These are phyloP conservation scores for Heliangelus exortis DNA, from an alignment of 2,797 vertebrate species.

Conservation along the genomic window DNA sequence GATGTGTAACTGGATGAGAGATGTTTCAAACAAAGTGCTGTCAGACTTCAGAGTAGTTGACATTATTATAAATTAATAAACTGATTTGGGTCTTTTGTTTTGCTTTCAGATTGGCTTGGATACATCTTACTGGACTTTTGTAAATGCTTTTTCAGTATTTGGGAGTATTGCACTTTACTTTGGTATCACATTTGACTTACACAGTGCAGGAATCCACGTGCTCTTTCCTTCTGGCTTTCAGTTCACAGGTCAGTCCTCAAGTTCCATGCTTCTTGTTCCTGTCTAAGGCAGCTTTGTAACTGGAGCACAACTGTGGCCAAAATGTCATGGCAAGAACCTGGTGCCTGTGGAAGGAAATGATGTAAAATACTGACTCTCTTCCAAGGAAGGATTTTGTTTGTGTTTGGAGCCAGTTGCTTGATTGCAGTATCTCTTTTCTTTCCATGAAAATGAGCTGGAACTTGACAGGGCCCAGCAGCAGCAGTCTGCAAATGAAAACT, in stretches of 20 bases:
- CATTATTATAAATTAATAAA: neutral
- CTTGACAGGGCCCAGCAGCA: neutral
- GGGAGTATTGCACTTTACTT: constrained; percentile 98
- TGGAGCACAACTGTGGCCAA: neutral
- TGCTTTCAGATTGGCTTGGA: constrained; percentile 91
- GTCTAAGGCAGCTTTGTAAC: neutral
- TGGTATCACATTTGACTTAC: constrained; percentile 94
- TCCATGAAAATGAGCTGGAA: neutral
- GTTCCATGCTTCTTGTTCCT: neutral
- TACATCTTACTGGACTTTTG: constrained; percentile 97
- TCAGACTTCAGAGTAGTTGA: neutral
- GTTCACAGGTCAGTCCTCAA: constrained; percentile 89
- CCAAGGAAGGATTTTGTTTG: neutral
- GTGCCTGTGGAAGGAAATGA: neutral
- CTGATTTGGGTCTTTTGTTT: constrained; percentile 37
- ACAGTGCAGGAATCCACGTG: constrained; percentile 95
- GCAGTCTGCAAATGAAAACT: neutral
- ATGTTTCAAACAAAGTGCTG: neutral
- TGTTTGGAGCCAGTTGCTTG: neutral
- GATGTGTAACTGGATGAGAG: neutral
- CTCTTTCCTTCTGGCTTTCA: constrained; percentile 90
- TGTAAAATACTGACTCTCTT: neutral
- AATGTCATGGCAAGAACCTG: neutral
- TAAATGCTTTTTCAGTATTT: constrained; percentile 95
- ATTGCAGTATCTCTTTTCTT: neutral